Evolutionary conservation across 2,888 invertebrate species (phyloP).

Genomic region (Perdita meconis): DNA sequence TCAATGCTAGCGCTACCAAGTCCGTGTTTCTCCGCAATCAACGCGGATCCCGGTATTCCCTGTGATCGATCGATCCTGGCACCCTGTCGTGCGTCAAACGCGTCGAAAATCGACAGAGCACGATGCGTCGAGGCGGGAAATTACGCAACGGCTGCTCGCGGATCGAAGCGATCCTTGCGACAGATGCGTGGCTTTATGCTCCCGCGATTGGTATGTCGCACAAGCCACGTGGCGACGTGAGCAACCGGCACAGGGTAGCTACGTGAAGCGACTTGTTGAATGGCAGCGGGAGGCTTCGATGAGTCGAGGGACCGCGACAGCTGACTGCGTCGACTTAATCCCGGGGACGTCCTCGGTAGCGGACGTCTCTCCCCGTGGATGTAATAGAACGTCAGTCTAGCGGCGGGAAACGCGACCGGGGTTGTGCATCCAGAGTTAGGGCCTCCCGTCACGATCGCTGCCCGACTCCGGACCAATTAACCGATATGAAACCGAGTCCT

Average conservation of each 20-base stretch:
- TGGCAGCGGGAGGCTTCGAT: conserved; percentile 40
- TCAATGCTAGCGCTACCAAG: neutral
- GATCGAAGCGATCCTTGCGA: conserved; percentile 32
- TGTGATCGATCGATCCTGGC: conserved; percentile 7
- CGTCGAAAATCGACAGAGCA: conserved; percentile 25
- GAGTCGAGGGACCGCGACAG: conserved; percentile 42
- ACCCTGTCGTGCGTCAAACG: conserved; percentile 1
- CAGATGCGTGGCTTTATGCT: conserved; percentile 50
- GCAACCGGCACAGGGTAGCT: conserved; percentile 38
- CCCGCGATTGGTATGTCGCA: conserved; percentile 68
- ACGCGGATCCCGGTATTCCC: neutral
- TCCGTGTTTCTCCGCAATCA: conserved; percentile 17
- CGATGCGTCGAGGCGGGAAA: neutral
- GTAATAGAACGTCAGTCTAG: neutral
- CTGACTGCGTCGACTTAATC: conserved; percentile 32
- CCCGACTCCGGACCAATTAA: conserved; percentile 17
- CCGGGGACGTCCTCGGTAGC: neutral
- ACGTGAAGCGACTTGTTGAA: conserved; percentile 64
- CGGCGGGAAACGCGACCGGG: conserved; percentile 25
- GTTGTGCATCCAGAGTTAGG: conserved; percentile 12
- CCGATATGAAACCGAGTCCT: conserved; percentile 23
- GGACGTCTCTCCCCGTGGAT: neutral
- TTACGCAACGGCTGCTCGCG: conserved; percentile 36
- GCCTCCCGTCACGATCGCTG: neutral
- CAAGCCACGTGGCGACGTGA: conserved; percentile 64